Evolutionary conservation across 2,797 vertebrate genomes (phyloP), one percentile per base, ranked within the genome.

Genomic region (Synaphobranchus kaupii): DNA sequence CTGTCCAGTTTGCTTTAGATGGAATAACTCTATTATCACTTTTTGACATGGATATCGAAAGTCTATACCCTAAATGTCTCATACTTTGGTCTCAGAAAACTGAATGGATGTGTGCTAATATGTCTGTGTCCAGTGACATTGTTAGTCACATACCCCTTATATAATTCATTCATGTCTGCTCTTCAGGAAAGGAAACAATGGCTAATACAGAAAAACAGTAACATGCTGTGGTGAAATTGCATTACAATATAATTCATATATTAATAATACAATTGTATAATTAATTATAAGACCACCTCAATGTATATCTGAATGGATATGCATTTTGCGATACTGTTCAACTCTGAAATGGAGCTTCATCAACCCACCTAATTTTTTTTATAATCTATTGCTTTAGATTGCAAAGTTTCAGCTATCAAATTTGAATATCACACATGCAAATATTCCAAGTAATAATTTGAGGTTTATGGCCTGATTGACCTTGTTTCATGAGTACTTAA

Each of bases 401-500:
- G 78, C 78, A 48, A 50, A 81, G 44, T n/a, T 81, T 20, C 78
- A 81, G 44, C 44, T 20, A 81, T 22, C 20, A 50, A 25, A 50
- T 25, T 0, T 50, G 78, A 81, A 81, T 81, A 81, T 50, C 44
- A 50, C 5, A 81, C 44, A 81, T 48, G 47, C 78, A 48, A 50
- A 81, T 81, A 81, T 81, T 81, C 44, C 47, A 81, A 17, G 25
- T 4, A 48, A 48, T 81, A 81, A 81, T 81, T 81, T 50, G 78
- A 81, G 78, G 47, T 81, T 68, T 81, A 81, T 20, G 22, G 17
- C 22, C 50, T 50, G 78, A 81, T 81, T 81, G 78, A 81, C 78
- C 78, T 81, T 48, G 44, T 81, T 81, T 81, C 44, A 50, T 31
- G 25, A 81, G 78, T 81, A 50, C 78, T 81, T 81, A 48, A 48